A percentile compares a stretch with the other conserved stretches of the same genome.
These are phyloP conservation scores for Margarornis squamiger DNA, from an alignment of 2,797 vertebrate genomes.

Conservation along the genomic window DNA sequence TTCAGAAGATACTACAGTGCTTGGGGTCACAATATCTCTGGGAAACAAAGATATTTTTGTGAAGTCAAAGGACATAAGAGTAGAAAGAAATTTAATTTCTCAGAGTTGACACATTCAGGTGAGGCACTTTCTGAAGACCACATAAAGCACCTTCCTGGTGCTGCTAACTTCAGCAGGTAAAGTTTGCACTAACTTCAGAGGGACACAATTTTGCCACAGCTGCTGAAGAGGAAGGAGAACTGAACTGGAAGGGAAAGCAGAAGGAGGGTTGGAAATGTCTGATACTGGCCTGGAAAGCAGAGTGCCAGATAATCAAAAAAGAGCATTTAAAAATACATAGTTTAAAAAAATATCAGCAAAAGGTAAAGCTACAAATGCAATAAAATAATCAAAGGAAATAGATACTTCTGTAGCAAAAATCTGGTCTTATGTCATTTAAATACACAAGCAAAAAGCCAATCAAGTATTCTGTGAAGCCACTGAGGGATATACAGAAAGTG, in stretches of 20 bases:
- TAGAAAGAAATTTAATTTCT: not conserved
- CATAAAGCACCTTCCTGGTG: not conserved
- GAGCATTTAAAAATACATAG: not conserved
- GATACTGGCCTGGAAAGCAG: not conserved
- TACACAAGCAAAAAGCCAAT: slow-evolving; percentile 51
- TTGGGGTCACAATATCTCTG: too few species aligned
- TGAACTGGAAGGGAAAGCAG: not conserved
- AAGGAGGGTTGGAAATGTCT: not conserved
- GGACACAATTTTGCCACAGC: not conserved
- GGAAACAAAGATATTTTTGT: not conserved
- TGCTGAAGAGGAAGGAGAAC: not conserved
- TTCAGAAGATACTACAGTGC: not conserved
- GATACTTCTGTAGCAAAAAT: not conserved
- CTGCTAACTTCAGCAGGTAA: not conserved
- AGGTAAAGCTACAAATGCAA: not conserved
- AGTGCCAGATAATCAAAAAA: not conserved
- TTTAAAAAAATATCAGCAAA: not conserved
- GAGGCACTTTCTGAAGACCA: not conserved
- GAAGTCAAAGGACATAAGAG: not conserved
- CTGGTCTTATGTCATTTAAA: slow-evolving; percentile 42
- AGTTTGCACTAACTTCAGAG: not conserved
- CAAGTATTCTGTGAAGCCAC: slow-evolving; percentile 39
- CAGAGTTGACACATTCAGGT: not conserved
- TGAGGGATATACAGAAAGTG: slow-evolving; percentile 59
- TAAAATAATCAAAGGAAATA: slow-evolving; percentile 12